Percentiles rank a stretch among this genome's conserved stretches.
Conservation (phyloP, 2,797 vertebrate species). For the Gila robusta region DNA sequence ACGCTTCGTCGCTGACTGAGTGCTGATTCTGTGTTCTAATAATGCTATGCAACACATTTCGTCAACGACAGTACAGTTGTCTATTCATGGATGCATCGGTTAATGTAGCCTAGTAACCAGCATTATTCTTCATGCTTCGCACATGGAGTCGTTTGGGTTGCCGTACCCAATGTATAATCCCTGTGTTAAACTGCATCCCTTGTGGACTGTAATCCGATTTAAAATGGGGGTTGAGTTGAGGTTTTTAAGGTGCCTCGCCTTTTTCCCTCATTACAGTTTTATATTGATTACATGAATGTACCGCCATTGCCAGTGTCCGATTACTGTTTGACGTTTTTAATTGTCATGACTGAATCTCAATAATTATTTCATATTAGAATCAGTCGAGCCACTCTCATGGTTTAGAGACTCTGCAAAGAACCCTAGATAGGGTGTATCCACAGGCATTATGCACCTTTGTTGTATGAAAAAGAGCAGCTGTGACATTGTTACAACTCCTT, state of each 20-base stretch:
- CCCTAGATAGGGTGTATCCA: constrained; percentile 15
- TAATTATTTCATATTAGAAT: not conserved
- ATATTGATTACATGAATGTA: not conserved
- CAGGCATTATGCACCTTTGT: constrained; percentile 15
- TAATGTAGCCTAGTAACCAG: not conserved
- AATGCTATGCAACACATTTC: not conserved
- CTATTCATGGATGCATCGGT: not conserved
- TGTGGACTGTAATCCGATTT: constrained; percentile 48
- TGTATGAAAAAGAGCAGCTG: not conserved
- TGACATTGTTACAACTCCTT: not conserved
- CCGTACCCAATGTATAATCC: constrained; percentile 13
- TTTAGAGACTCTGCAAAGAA: not conserved
- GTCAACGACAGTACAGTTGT: not conserved
- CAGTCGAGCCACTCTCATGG: not conserved
- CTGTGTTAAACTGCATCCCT: constrained; percentile 36
- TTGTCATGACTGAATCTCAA: not conserved
- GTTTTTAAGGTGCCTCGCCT: constrained; percentile 15
- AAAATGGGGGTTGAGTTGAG: constrained; percentile 39
- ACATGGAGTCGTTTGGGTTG: not conserved
- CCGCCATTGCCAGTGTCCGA: not conserved
- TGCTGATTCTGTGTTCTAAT: not conserved
- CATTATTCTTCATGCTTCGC: not conserved
- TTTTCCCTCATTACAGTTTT: not conserved
- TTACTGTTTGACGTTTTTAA: not conserved
- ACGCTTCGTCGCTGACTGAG: not conserved